Base-by-base conservation (phyloP, 1,140 invertebrate species). In the Apis cerana region DNA sequence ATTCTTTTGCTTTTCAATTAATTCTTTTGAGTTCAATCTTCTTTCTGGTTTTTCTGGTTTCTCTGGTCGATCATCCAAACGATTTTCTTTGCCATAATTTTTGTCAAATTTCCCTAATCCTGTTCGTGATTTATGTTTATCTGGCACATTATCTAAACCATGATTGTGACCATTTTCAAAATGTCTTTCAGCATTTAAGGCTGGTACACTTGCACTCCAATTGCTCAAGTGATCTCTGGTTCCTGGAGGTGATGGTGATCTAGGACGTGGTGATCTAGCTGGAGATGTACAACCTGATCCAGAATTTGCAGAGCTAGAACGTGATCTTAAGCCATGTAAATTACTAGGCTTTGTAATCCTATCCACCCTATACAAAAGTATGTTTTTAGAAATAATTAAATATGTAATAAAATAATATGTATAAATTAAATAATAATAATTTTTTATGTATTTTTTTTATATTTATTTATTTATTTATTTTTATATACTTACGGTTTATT, bases 1-100 rank as follows among this genome's bases (percentile, higher is more conserved):
- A 92, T 98, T 98, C 89, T 96, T 96, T 88, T 98, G 97, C 88
- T 98, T 98, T 92, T 98, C 97, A 62, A 98, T 98, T 19, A 98
- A 93, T 92, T 98, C 97, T 75, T 97, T 96, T 13, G 96, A 97
- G 88, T 97, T 98, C 81, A 98, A 96, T 87, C 97, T 96, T 54
- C 97, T 94, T 91, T 97, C 97, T 2, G 97, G 97, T 92, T 97
- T 97, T 82, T 97, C 97, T 0, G 97, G 97, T 79, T 95, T 95
- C 15, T 95, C 95, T 1, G 92, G 91, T 82, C 95, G 93, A 87
- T 96, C 95, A 15, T 95, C 94, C 70, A 94, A 48, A 90, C 78
- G 95, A 94, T 94, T 96, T 94, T 88, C 90, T 68, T 94, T 93
- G 8, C 90, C 91, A 43, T 90, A 83, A 75, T 90, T 91, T 50